Base-by-base conservation (phyloP, 2,797 vertebrate genomes). In the Coregonus suidteri region DNA sequence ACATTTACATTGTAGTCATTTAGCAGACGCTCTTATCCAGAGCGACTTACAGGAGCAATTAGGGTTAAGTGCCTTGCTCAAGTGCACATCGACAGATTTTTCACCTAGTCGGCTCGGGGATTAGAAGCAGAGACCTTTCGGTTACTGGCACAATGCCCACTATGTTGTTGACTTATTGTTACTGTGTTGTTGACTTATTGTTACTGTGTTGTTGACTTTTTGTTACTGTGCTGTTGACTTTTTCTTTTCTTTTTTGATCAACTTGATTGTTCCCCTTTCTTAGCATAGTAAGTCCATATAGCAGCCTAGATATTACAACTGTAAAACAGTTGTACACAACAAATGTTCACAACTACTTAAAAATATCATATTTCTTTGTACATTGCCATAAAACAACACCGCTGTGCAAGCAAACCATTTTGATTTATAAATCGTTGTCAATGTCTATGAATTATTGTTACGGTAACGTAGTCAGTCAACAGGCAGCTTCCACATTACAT, bases 401-500 rank as follows among this genome's bases (percentile, higher is more conserved):
- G 25, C 9, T 20, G 20, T 9, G 56, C 18, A 62, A 20, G 56
- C 1, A 59, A 59, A 6, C 15, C 16, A 59, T 59, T 5, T 18
- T 18, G 5, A 59, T 62, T 5, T 9, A 25, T 62, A 20, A 62
- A 62, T 62, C 2, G 6, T 62, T 62, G n/a, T 25, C 56, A 20
- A 62, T 25, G n/a, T 62, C 18, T 9, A 25, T 62, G n/a, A 18
- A 62, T 20, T 20, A 20, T 62, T 20, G n/a, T 4, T 62, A n/a
- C n/a, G n/a, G n/a, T n/a, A n/a, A n/a, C n/a, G n/a, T n/a, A 62
- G 56, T 25, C 56, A 9, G 62, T 76, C 86, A 51, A 81, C 53
- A 68, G 65, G 51, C 79, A 90, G 84, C 81, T 86, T 79, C 81
- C 83, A 65, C 64, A 65, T 31, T 31, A 65, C 20, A 7, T 9